Percentiles rank a stretch among this genome's conserved stretches.
Conservation (phyloP, 2,797 vertebrate species). For the Dermochelys coriacea region DNA sequence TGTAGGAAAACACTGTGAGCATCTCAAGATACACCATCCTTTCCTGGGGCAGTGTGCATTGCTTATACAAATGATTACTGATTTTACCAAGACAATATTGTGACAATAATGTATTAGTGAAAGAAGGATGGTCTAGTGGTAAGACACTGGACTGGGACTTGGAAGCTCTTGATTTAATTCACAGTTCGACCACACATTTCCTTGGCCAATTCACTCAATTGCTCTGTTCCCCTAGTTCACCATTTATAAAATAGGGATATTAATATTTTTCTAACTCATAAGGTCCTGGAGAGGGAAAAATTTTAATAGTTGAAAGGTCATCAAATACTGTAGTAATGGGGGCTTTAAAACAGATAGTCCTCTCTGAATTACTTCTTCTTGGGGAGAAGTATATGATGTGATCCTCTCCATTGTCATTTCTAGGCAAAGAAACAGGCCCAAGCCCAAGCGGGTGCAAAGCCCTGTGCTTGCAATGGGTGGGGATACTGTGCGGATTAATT, state of each 20-base stretch:
- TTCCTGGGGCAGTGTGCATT: background rate
- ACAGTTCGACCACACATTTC: background rate
- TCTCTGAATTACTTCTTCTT: background rate
- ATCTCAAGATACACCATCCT: background rate
- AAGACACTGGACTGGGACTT: background rate
- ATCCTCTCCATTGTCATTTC: too few relatives aligned
- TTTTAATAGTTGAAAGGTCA: background rate
- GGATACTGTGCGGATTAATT: background rate
- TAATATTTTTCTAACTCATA: background rate
- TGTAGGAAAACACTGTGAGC: background rate
- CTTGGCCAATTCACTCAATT: background rate
- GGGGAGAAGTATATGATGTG: too few relatives aligned
- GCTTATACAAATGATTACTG: background rate
- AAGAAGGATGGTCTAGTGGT: background rate
- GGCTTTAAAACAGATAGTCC: background rate
- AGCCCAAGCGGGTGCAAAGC: background rate
- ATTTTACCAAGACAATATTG: constrained; percentile 6
- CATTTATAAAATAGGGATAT: background rate
- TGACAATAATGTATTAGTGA: background rate
- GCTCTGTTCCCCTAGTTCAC: background rate
- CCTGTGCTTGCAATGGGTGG: background rate
- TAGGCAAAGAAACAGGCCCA: background rate
- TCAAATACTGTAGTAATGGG: background rate
- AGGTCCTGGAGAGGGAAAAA: background rate
- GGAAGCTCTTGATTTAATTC: background rate